These are phyloP conservation scores for Lepidurus packardi DNA, from an alignment of 1,140 invertebrate genomes.

Conservation along the genomic window DNA sequence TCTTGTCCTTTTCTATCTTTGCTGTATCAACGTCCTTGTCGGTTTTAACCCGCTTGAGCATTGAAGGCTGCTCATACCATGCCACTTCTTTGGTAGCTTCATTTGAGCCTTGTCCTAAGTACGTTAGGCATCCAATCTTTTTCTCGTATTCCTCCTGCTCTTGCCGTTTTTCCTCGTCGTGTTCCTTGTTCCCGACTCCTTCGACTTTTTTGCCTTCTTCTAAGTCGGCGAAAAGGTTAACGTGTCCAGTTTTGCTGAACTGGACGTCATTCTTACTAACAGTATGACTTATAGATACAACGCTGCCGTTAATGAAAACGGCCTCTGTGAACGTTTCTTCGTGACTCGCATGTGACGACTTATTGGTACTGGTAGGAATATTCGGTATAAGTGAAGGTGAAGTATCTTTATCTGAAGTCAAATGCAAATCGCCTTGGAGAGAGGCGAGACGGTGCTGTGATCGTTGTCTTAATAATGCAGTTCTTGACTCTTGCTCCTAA, in stretches of 20 bases:
- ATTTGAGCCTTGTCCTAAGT: slow-evolving; percentile 88
- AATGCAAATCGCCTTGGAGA: neutral
- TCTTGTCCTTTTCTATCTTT: slow-evolving; percentile 43
- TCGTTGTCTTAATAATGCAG: slow-evolving; percentile 64
- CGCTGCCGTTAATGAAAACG: slow-evolving; percentile 34
- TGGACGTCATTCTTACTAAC: slow-evolving; percentile 27
- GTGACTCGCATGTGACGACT: neutral
- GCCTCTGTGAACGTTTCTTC: slow-evolving; percentile 27
- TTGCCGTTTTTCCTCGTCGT: slow-evolving; percentile 83
- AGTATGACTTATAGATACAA: slow-evolving; percentile 23
- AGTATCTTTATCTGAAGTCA: slow-evolving; percentile 34
- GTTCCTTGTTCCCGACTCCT: slow-evolving; percentile 66
- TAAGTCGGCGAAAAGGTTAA: slow-evolving; percentile 86
- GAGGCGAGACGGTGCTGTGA: slow-evolving; percentile 47
- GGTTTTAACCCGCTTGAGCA: slow-evolving; percentile 33
- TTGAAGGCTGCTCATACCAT: slow-evolving; percentile 69
- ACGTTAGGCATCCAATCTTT: slow-evolving; percentile 91
- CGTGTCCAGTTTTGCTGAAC: slow-evolving; percentile 52
- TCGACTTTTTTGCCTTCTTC: slow-evolving; percentile 61
- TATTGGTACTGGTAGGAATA: slow-evolving; percentile 16
- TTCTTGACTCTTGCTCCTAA: slow-evolving; percentile 78
- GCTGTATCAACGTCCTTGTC: slow-evolving; percentile 40
- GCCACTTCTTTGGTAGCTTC: slow-evolving; percentile 71
- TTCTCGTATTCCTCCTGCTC: slow-evolving; percentile 96
- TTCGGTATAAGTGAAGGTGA: slow-evolving; percentile 33